phyloP scores from a whole-genome alignment of 2,888 invertebrate species.

The Apomyelois bistriatella region DNA sequence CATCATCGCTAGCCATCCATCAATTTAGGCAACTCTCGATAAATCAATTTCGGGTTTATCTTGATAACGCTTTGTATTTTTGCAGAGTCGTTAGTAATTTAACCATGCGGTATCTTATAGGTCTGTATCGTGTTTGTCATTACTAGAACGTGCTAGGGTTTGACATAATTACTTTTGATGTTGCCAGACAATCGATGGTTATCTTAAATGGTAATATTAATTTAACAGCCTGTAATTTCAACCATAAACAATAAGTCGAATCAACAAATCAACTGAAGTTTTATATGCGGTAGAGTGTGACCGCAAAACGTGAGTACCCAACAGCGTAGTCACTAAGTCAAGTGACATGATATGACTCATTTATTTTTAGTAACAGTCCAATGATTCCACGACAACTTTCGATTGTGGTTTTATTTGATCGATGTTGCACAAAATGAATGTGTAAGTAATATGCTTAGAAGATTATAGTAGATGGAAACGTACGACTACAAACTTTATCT shows the following conservation, averaged over 20 bases:
- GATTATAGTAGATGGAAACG: neutral
- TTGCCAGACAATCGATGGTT: slow-evolving; percentile 33
- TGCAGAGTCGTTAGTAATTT: slow-evolving; percentile 6
- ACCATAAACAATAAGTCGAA: slow-evolving; percentile 46
- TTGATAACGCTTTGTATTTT: slow-evolving; percentile 14
- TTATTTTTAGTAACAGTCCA: slow-evolving; percentile 22
- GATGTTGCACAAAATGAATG: slow-evolving; percentile 1
- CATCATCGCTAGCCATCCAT: slow-evolving; percentile 19
- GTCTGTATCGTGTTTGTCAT: slow-evolving; percentile 3
- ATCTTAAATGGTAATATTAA: slow-evolving; percentile 45
- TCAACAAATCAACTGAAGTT: slow-evolving; percentile 37
- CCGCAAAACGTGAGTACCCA: slow-evolving; percentile 47
- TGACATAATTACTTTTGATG: slow-evolving; percentile 25
- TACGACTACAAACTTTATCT: too few species aligned
- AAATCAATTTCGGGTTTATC: slow-evolving; percentile 18
- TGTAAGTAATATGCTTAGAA: slow-evolving; percentile 1
- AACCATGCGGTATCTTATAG: neutral
- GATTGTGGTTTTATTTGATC: slow-evolving; percentile 13
- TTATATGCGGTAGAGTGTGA: slow-evolving; percentile 35
- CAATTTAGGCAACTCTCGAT: slow-evolving; percentile 19
- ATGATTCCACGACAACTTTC: slow-evolving; percentile 22
- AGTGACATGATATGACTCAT: slow-evolving; percentile 34
- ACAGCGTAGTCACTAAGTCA: slow-evolving; percentile 25
- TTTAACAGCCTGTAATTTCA: slow-evolving; percentile 39
- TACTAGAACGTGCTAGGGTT: neutral